phyloP scores from a whole-genome alignment of 2,113 vertebrate species.

The Engystomops pustulosus region DNA sequence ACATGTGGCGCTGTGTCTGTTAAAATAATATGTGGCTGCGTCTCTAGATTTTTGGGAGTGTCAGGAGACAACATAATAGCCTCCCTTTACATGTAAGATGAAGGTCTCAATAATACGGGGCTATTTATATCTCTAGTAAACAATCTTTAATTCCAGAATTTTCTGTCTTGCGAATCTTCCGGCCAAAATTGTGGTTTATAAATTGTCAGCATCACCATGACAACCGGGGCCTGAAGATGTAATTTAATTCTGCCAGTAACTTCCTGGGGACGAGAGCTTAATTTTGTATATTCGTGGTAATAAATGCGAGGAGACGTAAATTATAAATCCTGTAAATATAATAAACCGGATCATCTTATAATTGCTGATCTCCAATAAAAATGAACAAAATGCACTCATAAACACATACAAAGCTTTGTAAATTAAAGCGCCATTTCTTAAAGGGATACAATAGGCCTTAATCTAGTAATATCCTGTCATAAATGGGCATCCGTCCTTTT shows the following conservation, averaged over 20 bases:
- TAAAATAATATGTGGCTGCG: too few species aligned
- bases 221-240: not conserved
- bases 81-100: too few species aligned
- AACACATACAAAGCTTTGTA: not conserved
- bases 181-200: slow-evolving; percentile 2
- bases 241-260: slow-evolving; percentile 26
- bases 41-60: too few species aligned
- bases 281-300: not conserved
- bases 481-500: too few species aligned
- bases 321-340: not conserved
- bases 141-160: slow-evolving; percentile 8
- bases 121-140: slow-evolving; percentile 8
- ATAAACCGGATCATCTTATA: not conserved
- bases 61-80: too few species aligned
- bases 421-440: not conserved
- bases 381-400: not conserved
- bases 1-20: too few species aligned
- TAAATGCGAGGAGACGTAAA: not conserved
- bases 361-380: not conserved
- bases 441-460: not conserved
- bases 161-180: slow-evolving; percentile 27
- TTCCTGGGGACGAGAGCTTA: not conserved
- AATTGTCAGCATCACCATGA: not conserved
- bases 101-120: not conserved
- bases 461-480: too few species aligned